Evolutionary conservation across 2,797 vertebrate genomes (phyloP).

Genomic region (Anabas testudineus): DNA sequence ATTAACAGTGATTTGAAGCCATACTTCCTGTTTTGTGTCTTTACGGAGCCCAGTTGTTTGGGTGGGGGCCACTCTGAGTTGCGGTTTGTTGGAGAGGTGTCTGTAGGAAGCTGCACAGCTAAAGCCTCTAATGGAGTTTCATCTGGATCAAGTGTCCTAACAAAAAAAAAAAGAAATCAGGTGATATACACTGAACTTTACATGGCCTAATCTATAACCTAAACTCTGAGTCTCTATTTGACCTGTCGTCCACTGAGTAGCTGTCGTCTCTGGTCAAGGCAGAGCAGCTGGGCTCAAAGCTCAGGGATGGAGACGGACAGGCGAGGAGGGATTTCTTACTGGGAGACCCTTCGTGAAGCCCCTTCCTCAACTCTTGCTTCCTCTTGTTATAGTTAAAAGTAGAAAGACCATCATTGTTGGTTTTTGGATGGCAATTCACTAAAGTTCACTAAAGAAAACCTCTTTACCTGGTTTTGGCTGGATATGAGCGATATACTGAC

Average conservation of each 20-base stretch:
- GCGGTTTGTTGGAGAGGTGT: background rate
- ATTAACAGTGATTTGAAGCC: background rate
- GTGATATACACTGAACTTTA: background rate
- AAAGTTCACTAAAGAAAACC: background rate
- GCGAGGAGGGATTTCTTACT: slow-evolving; percentile 35
- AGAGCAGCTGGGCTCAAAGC: slow-evolving; percentile 57
- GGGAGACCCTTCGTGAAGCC: background rate
- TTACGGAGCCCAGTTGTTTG: slow-evolving; percentile 28
- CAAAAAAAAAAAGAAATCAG: background rate
- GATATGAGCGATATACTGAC: slow-evolving; percentile 86
- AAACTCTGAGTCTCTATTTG: background rate
- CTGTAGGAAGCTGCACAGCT: slow-evolving; percentile 15
- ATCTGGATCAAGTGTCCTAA: slow-evolving; percentile 53
- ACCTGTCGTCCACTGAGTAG: slow-evolving; percentile 60
- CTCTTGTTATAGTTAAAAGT: slow-evolving; percentile 60
- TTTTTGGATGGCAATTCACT: background rate
- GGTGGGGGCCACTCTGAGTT: slow-evolving; percentile 23
- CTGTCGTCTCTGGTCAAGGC: slow-evolving; percentile 38
- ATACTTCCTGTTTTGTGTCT: slow-evolving; percentile 60
- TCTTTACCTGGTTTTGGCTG: slow-evolving; percentile 78
- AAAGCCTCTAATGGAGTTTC: slow-evolving; percentile 27
- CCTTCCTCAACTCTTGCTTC: slow-evolving; percentile 55
- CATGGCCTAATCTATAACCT: background rate
- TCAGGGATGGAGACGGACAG: slow-evolving; percentile 32
- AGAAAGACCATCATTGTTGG: background rate